phyloP scores from a whole-genome alignment of 2,797 vertebrate species.

The Synaphobranchus kaupii region DNA sequence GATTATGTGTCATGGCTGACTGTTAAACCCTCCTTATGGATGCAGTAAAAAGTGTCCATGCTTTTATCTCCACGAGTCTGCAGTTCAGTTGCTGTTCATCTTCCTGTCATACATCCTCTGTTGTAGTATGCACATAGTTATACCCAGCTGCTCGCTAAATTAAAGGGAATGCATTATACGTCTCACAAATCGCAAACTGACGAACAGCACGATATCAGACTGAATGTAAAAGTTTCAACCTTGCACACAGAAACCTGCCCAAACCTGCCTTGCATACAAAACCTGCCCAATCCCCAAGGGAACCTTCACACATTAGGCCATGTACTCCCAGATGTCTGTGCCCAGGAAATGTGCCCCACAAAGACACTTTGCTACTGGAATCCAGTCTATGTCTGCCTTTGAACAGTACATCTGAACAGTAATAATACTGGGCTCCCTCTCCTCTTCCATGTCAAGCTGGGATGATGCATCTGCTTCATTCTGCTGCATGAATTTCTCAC shows the following conservation, averaged over 20 bases:
- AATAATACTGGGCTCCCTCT: not conserved
- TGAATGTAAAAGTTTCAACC: not conserved
- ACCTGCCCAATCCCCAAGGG: not conserved
- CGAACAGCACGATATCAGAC: not conserved
- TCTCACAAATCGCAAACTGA: not conserved
- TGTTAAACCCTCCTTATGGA: not conserved
- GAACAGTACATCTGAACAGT: not conserved
- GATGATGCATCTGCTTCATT: not conserved
- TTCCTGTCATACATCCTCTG: not conserved
- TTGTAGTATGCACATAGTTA: not conserved
- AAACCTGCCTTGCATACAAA: not conserved
- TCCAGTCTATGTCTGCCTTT: not conserved
- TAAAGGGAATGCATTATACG: not conserved
- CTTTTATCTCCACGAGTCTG: not conserved
- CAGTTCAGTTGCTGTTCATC: constrained; percentile 6
- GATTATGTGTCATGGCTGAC: constrained; percentile 10
- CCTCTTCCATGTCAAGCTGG: not conserved
- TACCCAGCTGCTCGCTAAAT: not conserved
- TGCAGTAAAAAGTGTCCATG: constrained; percentile 2
- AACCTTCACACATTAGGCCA: not conserved
- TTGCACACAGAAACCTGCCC: not conserved
- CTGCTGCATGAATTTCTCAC: constrained; percentile 23
- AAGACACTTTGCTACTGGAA: not conserved
- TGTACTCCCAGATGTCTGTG: not conserved
- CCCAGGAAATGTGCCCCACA: not conserved